Conservation (phyloP, 2,113 vertebrate species). For the Promerops cafer region DNA sequence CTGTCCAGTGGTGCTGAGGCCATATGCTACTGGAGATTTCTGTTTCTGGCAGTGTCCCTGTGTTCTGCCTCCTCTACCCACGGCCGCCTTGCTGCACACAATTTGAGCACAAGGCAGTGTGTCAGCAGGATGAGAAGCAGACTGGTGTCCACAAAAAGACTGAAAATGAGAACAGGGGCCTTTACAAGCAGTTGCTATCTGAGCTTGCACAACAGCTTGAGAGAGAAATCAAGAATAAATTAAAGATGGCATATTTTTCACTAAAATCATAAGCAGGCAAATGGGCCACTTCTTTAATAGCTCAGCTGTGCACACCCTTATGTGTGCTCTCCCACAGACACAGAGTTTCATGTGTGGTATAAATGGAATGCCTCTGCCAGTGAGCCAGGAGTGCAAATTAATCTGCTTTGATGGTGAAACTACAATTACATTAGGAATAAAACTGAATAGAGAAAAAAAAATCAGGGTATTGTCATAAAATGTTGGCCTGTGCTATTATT, state of each 20-base stretch:
- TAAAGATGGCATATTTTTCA: background rate
- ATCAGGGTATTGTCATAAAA: background rate
- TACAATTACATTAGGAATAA: background rate
- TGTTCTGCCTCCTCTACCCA: background rate
- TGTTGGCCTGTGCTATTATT: background rate
- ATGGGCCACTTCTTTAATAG: background rate
- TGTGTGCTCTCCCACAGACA: background rate
- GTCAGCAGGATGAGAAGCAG: background rate
- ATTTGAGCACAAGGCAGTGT: rapidly evolving
- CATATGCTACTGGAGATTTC: background rate
- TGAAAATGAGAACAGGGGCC: background rate
- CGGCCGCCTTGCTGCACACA: rapidly evolving
- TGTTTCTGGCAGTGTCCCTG: background rate
- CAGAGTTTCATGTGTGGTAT: background rate
- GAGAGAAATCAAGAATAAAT: background rate
- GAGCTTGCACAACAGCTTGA: background rate
- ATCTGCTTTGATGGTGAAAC: background rate
- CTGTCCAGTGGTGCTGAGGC: rapidly evolving
- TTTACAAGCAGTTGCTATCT: background rate
- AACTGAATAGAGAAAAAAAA: background rate
- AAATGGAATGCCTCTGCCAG: background rate
- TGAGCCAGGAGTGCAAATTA: background rate
- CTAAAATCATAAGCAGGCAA: background rate
- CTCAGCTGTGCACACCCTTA: background rate
- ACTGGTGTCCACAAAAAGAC: rapidly evolving